Percentiles rank a stretch among this genome's conserved stretches.
phyloP scores from a whole-genome alignment of 2,888 invertebrate species.

The Pachydiplax longipennis region DNA sequence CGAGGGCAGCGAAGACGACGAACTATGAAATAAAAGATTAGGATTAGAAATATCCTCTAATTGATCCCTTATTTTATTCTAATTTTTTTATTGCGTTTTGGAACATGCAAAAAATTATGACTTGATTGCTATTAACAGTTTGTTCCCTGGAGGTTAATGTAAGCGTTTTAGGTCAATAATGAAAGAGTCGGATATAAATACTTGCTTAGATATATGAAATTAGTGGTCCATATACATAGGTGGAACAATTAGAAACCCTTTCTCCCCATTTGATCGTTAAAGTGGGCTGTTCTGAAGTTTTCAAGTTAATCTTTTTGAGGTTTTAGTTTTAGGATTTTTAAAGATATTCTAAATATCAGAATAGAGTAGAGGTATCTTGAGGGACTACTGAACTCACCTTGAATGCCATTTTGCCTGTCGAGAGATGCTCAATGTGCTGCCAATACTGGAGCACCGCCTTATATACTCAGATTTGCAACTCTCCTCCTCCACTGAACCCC shows the following conservation, averaged over 20 bases:
- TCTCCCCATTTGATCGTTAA: too few relatives aligned
- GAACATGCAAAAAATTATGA: too few relatives aligned
- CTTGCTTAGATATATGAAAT: too few relatives aligned
- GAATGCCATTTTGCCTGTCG: slow-evolving; percentile 48
- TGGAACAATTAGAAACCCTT: too few relatives aligned
- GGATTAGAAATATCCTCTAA: not conserved
- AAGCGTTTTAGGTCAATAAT: too few relatives aligned
- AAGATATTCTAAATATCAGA: not conserved
- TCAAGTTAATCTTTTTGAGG: not conserved
- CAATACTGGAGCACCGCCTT: not conserved
- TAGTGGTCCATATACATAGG: too few relatives aligned
- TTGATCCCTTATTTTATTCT: too few relatives aligned
- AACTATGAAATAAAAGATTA: not conserved
- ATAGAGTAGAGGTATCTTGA: too few relatives aligned
- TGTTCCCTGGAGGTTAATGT: too few relatives aligned
- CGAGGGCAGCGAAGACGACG: slow-evolving; percentile 42
- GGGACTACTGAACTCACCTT: slow-evolving; percentile 45
- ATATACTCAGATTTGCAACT: not conserved
- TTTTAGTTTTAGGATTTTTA: not conserved
- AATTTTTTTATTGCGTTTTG: too few relatives aligned
- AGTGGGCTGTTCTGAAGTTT: accelerated
- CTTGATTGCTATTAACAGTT: too few relatives aligned
- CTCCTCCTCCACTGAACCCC: not conserved
- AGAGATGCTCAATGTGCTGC: slow-evolving; percentile 2
- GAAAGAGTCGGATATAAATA: too few relatives aligned